Conservation (phyloP, 2,888 invertebrate genomes). For the Sminthurides aquaticus region DNA sequence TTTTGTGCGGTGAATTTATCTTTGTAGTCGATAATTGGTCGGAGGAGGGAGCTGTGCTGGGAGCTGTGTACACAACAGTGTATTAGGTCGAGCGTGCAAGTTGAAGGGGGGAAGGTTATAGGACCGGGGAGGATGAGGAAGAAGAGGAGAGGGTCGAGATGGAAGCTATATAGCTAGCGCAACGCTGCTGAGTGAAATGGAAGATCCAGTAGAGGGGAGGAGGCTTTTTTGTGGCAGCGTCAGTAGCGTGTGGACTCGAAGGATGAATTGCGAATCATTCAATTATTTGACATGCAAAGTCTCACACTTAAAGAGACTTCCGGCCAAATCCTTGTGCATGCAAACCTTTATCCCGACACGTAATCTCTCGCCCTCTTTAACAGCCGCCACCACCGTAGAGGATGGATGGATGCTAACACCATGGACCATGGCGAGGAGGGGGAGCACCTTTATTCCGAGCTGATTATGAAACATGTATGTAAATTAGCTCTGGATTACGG, state of each 20-base stretch:
- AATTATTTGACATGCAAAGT: conserved; percentile 44
- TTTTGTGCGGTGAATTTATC: too few species aligned
- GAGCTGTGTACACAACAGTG: too few species aligned
- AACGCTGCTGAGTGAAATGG: too few species aligned
- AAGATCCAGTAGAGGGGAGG: neutral
- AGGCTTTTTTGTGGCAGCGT: neutral
- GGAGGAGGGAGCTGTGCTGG: too few species aligned
- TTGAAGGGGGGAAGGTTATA: too few species aligned
- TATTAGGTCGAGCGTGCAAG: too few species aligned
- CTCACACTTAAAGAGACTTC: conserved; percentile 43
- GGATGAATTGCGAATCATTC: conserved; percentile 44
- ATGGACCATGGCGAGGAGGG: too few species aligned
- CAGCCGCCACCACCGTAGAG: conserved; percentile 1
- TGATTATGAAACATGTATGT: neutral
- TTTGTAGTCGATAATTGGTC: too few species aligned
- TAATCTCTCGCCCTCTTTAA: conserved; percentile 10
- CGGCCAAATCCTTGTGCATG: conserved; percentile 32
- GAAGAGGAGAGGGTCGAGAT: too few species aligned
- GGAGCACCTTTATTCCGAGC: neutral
- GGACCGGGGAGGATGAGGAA: too few species aligned
- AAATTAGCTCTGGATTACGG: neutral
- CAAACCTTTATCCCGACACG: conserved; percentile 21
- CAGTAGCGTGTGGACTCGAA: conserved; percentile 29
- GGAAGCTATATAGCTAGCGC: too few species aligned
- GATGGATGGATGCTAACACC: too few species aligned